A percentile compares a stretch with the other conserved stretches of the same genome.
Evolutionary conservation across 2,888 invertebrate species (phyloP).

Genomic region (Gymnocheta viridis): DNA sequence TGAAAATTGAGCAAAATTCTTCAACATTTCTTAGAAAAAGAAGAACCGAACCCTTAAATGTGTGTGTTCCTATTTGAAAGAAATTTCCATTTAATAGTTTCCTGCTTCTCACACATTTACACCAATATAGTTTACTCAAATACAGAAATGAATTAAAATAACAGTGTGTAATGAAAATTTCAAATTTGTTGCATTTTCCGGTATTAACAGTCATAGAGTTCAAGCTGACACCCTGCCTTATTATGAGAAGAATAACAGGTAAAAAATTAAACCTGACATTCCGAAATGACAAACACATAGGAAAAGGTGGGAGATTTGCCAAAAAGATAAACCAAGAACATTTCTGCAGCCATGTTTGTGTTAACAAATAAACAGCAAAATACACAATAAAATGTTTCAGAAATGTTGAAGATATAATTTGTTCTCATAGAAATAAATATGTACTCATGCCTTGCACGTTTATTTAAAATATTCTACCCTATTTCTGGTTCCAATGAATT

Average conservation of each 20-base stretch:
- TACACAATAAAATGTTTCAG: background rate
- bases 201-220: constrained; percentile 9
- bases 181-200: constrained; percentile 62
- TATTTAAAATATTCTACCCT: constrained; percentile 12
- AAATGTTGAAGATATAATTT: background rate
- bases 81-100: constrained; percentile 51
- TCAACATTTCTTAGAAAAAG: background rate
- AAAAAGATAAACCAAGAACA: constrained; percentile 52
- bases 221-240: constrained; percentile 30
- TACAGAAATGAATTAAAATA: constrained; percentile 4
- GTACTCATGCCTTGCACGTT: background rate
- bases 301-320: constrained; percentile 42
- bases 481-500: constrained; percentile 11
- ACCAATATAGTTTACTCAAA: background rate
- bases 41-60: constrained; percentile 14
- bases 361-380: constrained; percentile 32
- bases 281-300: constrained; percentile 12
- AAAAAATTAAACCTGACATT: constrained; percentile 52
- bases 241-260: constrained; percentile 47
- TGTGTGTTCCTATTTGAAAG: background rate
- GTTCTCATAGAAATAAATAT: background rate
- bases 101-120: constrained; percentile 64
- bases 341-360: constrained; percentile 29
- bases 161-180: constrained; percentile 40
- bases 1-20: background rate